Evolutionary conservation across 2,888 invertebrate genomes (phyloP).

Genomic region (Coronaproctus castanopsis): DNA sequence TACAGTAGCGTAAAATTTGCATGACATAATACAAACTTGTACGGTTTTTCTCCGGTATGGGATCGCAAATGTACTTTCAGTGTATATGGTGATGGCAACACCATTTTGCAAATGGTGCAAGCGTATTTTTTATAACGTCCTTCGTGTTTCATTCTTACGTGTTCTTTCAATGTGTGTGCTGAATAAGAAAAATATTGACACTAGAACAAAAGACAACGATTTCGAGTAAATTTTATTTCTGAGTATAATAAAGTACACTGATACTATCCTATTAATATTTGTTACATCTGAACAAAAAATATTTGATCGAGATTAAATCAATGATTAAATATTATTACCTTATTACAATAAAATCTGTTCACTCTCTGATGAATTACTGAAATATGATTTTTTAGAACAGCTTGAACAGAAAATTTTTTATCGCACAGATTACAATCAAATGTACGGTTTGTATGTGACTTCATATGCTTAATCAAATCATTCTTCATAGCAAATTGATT

Average conservation of each 20-base stretch:
- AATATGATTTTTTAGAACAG: conserved; percentile 2
- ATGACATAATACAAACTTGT: too few relatives aligned
- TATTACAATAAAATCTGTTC: conserved; percentile 4
- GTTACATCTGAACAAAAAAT: too few relatives aligned
- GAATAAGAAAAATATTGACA: conserved; percentile 8
- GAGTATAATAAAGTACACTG: too few relatives aligned
- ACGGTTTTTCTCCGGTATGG: conserved; percentile 10
- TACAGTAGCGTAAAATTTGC: too few relatives aligned
- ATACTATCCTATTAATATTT: too few relatives aligned
- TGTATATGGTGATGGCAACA: not conserved
- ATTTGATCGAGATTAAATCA: too few relatives aligned
- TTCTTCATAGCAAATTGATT: conserved; percentile 4
- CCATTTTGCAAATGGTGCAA: conserved; percentile 5
- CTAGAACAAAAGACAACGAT: conserved; percentile 1
- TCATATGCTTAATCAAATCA: conserved; percentile 7
- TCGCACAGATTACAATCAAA: conserved; percentile 6
- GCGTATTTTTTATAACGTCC: conserved; percentile 3
- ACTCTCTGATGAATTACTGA: conserved; percentile 5
- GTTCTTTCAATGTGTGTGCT: conserved; percentile 5
- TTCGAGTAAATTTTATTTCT: too few relatives aligned
- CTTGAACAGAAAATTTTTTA: conserved; percentile 1
- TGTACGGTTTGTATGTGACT: not conserved
- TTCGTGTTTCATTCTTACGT: conserved; percentile 7
- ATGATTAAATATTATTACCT: not conserved
- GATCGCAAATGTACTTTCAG: conserved; percentile 6